Conservation (phyloP, 2,113 vertebrate genomes). For the Cololabis saira region DNA sequence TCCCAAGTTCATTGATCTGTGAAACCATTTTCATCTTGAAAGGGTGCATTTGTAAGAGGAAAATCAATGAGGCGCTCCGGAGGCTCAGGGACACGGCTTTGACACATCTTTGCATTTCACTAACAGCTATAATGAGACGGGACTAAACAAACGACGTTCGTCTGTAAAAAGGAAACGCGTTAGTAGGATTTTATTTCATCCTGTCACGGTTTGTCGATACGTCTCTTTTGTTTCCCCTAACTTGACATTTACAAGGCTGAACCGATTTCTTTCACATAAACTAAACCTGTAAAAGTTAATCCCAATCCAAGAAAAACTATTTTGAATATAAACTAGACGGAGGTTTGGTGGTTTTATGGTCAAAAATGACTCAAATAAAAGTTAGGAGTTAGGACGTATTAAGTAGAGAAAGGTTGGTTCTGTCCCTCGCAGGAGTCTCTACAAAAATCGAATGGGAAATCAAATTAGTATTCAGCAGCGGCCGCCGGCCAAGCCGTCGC, state of each 20-base stretch:
- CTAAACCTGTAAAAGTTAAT: background rate
- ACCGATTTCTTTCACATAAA: background rate
- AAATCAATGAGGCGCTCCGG: slow-evolving; percentile 20
- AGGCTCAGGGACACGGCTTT: background rate
- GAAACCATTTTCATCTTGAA: slow-evolving; percentile 22
- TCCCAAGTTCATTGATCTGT: slow-evolving; percentile 5
- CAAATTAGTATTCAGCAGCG: slow-evolving; percentile 62
- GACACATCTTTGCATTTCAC: background rate
- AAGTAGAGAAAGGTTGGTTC: slow-evolving; percentile 9
- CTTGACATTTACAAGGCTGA: background rate
- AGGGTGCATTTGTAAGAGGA: slow-evolving; percentile 14
- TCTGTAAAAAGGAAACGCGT: background rate
- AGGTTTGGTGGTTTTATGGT: background rate
- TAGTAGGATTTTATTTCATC: slow-evolving; percentile 4
- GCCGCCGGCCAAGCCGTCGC: slow-evolving; percentile 37
- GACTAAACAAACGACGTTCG: background rate
- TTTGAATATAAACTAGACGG: background rate
- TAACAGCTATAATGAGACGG: background rate
- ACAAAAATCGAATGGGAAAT: slow-evolving; percentile 35
- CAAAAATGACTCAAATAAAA: background rate
- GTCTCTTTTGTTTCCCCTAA: background rate
- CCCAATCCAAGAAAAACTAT: background rate
- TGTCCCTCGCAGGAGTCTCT: slow-evolving; percentile 6
- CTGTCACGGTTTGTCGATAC: background rate
- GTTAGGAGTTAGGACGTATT: background rate